phyloP scores from a whole-genome alignment of 2,888 invertebrate genomes.

The Patella pellucida region DNA sequence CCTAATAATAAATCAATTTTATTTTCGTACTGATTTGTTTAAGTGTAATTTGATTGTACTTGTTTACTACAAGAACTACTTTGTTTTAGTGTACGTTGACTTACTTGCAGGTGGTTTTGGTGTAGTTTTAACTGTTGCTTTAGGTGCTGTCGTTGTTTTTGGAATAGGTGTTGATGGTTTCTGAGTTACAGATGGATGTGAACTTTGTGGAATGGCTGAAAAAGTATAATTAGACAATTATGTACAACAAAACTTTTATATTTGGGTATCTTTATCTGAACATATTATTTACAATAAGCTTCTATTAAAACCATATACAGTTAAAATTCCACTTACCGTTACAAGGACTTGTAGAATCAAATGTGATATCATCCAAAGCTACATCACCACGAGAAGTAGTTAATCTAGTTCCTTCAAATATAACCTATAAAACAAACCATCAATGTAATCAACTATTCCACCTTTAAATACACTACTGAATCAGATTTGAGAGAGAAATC shows the following conservation, averaged over 20 bases:
- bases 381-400: conserved; percentile 57
- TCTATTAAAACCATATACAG: no score
- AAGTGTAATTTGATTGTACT: no score
- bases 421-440: conserved; percentile 42
- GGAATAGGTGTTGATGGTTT: conserved; percentile 34
- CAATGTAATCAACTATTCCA: no score
- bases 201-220: conserved; percentile 46
- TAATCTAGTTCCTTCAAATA: conserved; percentile 63
- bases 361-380: conserved; percentile 64
- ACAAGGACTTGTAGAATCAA: conserved; percentile 40
- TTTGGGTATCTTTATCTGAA: no score
- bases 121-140: conserved; percentile 30
- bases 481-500: no score
- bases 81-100: no score
- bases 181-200: conserved; percentile 42
- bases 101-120: conserved; percentile 26
- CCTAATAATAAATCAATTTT: no score
- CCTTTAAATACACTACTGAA: no score
- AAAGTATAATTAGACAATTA: neutral
- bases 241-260: neutral
- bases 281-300: no score
- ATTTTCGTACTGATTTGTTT: no score
- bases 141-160: conserved; percentile 35
- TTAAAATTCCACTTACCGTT: conserved; percentile 40
- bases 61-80: no score